Percentiles rank a stretch among this genome's conserved stretches.
These are phyloP conservation scores for Lagenorhynchus albirostris DNA, from an alignment of 2,113 vertebrate genomes.

Conservation along the genomic window DNA sequence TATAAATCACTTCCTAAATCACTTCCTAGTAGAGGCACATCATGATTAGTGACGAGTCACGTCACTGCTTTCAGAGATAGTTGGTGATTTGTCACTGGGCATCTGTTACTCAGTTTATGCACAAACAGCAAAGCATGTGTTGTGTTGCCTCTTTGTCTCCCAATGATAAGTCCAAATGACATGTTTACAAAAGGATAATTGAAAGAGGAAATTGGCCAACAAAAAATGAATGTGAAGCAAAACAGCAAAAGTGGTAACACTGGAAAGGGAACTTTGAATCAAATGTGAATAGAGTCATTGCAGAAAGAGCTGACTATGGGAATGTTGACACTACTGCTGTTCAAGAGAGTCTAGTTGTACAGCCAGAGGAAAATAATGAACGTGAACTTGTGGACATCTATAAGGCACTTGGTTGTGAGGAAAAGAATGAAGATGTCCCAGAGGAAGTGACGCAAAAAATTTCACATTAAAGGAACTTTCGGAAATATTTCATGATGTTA, in stretches of 20 bases:
- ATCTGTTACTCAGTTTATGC: not conserved
- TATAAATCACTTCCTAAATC: not conserved
- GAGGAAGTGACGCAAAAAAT: not conserved
- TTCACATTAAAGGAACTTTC: not conserved
- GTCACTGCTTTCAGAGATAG: not conserved
- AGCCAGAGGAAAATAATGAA: not conserved
- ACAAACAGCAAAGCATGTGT: not conserved
- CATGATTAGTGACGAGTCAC: not conserved
- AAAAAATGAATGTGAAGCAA: not conserved
- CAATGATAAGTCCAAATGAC: not conserved
- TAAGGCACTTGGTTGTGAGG: not conserved
- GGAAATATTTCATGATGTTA: not conserved
- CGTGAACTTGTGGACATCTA: not conserved
- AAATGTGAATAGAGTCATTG: not conserved
- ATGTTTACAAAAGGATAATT: not conserved
- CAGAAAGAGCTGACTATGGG: not conserved
- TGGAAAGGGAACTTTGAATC: not conserved
- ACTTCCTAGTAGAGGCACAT: not conserved
- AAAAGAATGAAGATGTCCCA: not conserved
- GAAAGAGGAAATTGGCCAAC: not conserved
- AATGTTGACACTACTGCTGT: not conserved
- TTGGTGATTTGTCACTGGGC: not conserved
- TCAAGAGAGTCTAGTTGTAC: not conserved
- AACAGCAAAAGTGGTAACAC: not conserved
- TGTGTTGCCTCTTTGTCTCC: not conserved